Evolutionary conservation across 2,797 vertebrate genomes (phyloP).

Genomic region (Pseudochirops cupreus): DNA sequence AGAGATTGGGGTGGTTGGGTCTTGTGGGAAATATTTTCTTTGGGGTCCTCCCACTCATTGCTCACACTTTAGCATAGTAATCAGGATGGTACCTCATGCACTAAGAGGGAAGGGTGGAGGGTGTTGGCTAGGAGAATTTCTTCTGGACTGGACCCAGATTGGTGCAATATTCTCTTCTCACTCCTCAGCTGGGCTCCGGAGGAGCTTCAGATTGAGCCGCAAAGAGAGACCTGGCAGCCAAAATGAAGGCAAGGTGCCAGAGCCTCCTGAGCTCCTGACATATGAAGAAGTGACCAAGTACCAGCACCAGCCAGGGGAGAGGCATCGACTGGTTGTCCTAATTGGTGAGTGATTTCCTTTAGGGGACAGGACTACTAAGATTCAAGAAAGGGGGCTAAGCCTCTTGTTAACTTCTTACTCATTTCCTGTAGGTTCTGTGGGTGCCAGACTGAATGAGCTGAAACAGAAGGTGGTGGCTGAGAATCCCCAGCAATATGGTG

Average conservation of each 20-base stretch:
- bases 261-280: slow-evolving; percentile 87
- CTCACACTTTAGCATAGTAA: neutral
- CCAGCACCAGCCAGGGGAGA: slow-evolving; percentile 88
- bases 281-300: slow-evolving; percentile 95
- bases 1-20: neutral
- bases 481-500: slow-evolving; percentile 91
- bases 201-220: slow-evolving; percentile 92
- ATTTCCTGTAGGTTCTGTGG: slow-evolving; percentile 90
- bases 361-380: neutral
- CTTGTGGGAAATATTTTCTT: neutral
- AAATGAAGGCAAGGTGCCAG: slow-evolving; percentile 84
- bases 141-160: neutral
- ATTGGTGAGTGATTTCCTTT: slow-evolving; percentile 87
- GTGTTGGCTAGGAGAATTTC: neutral
- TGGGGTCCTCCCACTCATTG: neutral
- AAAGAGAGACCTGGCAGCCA: slow-evolving; percentile 87
- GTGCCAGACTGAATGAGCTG: slow-evolving; percentile 92
- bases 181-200: slow-evolving; percentile 90
- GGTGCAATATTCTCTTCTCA: accelerated
- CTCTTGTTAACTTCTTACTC: slow-evolving; percentile 20
- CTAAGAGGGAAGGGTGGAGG: neutral
- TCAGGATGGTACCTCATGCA: neutral
- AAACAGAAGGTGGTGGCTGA: slow-evolving; percentile 96
- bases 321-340: slow-evolving; percentile 92
- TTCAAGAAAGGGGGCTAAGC: neutral